These are phyloP conservation scores for Chionomys nivalis DNA, from an alignment of 2,113 vertebrate species.

Conservation along the genomic window DNA sequence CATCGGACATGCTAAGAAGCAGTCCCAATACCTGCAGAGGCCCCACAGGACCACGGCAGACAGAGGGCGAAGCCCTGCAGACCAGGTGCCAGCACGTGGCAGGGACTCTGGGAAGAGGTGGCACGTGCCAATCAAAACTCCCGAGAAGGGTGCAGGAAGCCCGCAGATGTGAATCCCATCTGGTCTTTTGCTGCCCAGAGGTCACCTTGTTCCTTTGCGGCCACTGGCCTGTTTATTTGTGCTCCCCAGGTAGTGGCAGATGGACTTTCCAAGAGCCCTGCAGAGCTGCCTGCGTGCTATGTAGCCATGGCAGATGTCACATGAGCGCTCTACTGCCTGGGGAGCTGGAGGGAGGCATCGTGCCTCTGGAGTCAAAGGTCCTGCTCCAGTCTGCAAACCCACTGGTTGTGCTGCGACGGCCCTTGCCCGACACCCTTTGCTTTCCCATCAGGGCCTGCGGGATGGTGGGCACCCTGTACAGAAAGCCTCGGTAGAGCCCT, in stretches of 20 bases:
- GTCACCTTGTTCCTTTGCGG: neutral
- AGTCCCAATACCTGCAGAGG: neutral
- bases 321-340: neutral
- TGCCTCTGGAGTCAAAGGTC: neutral
- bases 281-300: neutral
- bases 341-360: neutral
- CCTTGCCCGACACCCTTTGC: neutral
- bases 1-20: neutral
- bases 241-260: neutral
- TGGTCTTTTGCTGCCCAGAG: neutral
- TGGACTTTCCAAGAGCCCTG: neutral
- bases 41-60: neutral
- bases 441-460: neutral
- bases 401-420: neutral
- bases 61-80: rapidly evolving
- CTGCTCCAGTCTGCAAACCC: neutral
- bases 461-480: neutral
- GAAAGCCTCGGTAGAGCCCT: neutral
- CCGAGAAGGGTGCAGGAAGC: neutral
- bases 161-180: neutral
- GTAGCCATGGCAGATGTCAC: neutral
- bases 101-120: neutral
- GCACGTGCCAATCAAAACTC: neutral
- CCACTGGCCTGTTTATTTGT: neutral
- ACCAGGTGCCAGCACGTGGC: neutral